Percentiles rank a stretch among this genome's conserved stretches.
Conservation (phyloP, 2,888 invertebrate genomes). For the Troides helena region DNA sequence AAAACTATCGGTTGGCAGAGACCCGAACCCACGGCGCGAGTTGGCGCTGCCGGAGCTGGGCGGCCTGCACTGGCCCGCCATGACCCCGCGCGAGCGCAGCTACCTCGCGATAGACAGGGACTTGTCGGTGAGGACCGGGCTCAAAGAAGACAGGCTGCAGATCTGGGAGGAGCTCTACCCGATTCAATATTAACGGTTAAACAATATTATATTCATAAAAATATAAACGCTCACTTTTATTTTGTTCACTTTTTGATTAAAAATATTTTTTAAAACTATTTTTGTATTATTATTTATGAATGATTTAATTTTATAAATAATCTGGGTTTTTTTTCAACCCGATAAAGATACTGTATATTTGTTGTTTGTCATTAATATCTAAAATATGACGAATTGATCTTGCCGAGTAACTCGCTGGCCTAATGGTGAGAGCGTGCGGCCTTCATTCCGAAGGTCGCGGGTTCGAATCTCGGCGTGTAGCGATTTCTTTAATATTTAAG, state of each 20-base stretch:
- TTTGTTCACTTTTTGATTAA: too few species aligned
- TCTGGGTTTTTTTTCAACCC: too few species aligned
- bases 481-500: too few species aligned
- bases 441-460: too few species aligned
- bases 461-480: too few species aligned
- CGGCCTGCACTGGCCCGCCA: slow-evolving; percentile 47
- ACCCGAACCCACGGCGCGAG: slow-evolving; percentile 46
- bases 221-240: too few species aligned
- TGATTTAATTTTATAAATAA: too few species aligned
- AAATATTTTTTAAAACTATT: too few species aligned
- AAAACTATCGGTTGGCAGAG: slow-evolving; percentile 36
- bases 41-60: slow-evolving; percentile 38
- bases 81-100: slow-evolving; percentile 43
- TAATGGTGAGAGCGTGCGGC: too few species aligned
- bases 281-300: too few species aligned
- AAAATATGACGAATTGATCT: slow-evolving; percentile 16
- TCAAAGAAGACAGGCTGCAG: slow-evolving; percentile 49
- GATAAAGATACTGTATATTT: background rate
- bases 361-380: background rate
- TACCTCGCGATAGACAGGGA: slow-evolving; percentile 47
- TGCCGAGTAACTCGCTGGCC: too few species aligned
- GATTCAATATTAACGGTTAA: slow-evolving; percentile 41
- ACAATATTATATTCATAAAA: too few species aligned
- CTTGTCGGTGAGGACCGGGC: slow-evolving; percentile 42
- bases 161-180: slow-evolving; percentile 61